Evolutionary conservation across 2,113 vertebrate species (phyloP).

Genomic region (Megalops atlanticus): DNA sequence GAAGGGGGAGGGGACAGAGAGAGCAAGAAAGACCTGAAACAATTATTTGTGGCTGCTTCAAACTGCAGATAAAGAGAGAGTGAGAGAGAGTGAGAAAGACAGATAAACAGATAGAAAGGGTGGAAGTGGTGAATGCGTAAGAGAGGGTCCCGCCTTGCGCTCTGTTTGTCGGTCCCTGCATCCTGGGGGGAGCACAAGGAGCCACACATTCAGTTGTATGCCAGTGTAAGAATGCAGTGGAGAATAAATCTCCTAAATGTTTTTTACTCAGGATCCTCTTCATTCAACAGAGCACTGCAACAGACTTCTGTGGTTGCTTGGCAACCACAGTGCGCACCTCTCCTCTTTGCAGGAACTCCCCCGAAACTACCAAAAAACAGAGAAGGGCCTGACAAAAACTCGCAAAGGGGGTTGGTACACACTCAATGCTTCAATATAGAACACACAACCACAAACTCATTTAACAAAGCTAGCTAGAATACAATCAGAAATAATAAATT

Average conservation of each 20-base stretch:
- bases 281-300: background rate
- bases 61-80: constrained; percentile 1
- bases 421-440: background rate
- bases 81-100: background rate
- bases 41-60: background rate
- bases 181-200: background rate
- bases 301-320: constrained; percentile 23
- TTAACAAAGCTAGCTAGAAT: background rate
- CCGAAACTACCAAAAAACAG: constrained; percentile 7
- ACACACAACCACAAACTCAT: background rate
- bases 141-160: background rate
- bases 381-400: background rate
- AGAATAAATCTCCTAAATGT: background rate
- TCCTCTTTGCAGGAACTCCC: background rate
- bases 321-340: constrained; percentile 13
- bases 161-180: background rate
- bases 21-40: background rate
- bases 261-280: background rate
- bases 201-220: background rate
- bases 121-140: background rate
- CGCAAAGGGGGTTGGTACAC: background rate
- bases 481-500: background rate
- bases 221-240: background rate
- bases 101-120: background rate
- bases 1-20: background rate